These are phyloP conservation scores for Cephus sareptanus DNA, from an alignment of 2,888 invertebrate genomes.

Conservation along the genomic window DNA sequence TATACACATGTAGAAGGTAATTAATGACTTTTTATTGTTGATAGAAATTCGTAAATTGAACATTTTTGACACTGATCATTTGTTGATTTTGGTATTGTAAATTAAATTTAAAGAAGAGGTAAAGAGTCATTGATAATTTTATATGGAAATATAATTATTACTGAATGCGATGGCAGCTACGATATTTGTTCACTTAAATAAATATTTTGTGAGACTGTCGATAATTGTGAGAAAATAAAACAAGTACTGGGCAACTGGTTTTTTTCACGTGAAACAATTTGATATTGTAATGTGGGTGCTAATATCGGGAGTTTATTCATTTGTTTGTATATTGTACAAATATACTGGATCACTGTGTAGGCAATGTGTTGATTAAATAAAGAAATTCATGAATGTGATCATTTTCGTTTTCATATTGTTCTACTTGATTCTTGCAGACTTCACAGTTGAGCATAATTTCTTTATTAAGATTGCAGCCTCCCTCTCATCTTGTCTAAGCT, in stretches of 20 bases:
- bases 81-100: background rate
- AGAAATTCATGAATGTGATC: background rate
- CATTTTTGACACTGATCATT: background rate
- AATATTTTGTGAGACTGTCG: background rate
- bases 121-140: background rate
- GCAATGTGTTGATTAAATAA: background rate
- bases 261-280: background rate
- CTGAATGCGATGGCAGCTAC: background rate
- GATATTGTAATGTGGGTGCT: background rate
- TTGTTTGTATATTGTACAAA: background rate
- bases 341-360: background rate
- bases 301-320: background rate
- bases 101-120: background rate
- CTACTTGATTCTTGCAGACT: constrained; percentile 32
- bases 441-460: constrained; percentile 44
- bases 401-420: background rate
- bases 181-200: background rate
- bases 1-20: background rate
- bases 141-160: background rate
- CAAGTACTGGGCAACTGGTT: background rate
- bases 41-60: background rate
- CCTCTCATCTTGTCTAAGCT: constrained; percentile 44
- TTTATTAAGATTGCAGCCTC: constrained; percentile 54
- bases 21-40: background rate
- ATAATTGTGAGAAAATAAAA: background rate